Evolutionary conservation across 2,113 vertebrate species (phyloP), one percentile per base, ranked within the genome.

Genomic region (Arothron firmamentum): DNA sequence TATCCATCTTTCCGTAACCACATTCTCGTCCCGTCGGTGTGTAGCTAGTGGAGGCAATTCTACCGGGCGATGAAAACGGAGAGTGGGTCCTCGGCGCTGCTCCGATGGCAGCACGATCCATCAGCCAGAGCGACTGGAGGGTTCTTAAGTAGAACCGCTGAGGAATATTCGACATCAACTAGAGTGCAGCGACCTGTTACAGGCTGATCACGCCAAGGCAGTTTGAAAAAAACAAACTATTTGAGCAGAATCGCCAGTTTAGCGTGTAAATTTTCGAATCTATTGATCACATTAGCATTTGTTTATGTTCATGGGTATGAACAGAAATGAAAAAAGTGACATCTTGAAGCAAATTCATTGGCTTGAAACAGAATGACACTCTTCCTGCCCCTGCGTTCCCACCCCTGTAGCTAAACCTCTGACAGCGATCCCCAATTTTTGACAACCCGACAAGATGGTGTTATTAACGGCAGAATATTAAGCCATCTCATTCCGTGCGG

Each of bases 381-480:
- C 65, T 56, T 76, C n/a, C n/a, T 54, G 15, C 21, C 13, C 57
- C 18, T 51, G 58, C 67, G 57, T 65, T 52, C 23, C 34, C 14
- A 13, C 63, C 46, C 55, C 45, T 31, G 20, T 18, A 53, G 56
- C 58, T 70, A 69, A 79, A 75, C 19, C 75, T 38, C 9, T 42
- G 57, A 46, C 65, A 77, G 52, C 72, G 77, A 78, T 75, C 61
- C 78, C 64, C 72, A 67, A 58, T 70, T 69, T 69, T 62, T 82
- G 84, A 75, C 75, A 52, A 52, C n/a, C 61, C 52, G 70, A 75
- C 70, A 79, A 82, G 72, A 61, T 45, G 69, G 75, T 81, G 78
- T 85, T 88, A 79, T 72, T 77, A 79, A 71, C 41, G 64, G 54
- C 56, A 38, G 56, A 59, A 75, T 81, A 86, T 87, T 88, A 86